A percentile compares a stretch with the other conserved stretches of the same genome.
Conservation (phyloP, 2,888 invertebrate species). For the Nematopogon swammerdamellus region DNA sequence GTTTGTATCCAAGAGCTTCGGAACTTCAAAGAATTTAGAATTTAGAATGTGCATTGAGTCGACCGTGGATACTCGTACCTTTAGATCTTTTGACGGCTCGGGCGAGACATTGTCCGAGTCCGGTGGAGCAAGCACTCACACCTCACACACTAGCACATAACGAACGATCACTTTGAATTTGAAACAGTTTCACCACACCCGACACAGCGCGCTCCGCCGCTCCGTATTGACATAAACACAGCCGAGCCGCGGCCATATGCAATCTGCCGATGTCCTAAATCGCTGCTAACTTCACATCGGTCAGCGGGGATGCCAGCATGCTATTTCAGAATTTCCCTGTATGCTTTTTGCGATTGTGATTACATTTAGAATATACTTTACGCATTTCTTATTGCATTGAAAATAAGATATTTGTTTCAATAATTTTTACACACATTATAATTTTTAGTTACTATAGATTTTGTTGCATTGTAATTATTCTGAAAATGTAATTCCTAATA, state of each 20-base stretch:
- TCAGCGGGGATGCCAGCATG: neutral
- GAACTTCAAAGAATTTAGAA: too few species aligned
- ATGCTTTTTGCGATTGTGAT: too few species aligned
- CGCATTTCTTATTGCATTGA: too few species aligned
- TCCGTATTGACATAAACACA: slow-evolving; percentile 57
- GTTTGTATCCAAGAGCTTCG: too few species aligned
- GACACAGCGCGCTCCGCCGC: slow-evolving; percentile 19
- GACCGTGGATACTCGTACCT: neutral
- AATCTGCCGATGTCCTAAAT: slow-evolving; percentile 17
- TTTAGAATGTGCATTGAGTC: too few species aligned
- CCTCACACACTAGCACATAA: neutral
- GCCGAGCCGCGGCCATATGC: slow-evolving; percentile 51
- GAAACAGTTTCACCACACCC: neutral
- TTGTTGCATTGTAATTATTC: too few species aligned
- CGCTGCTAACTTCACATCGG: slow-evolving; percentile 26
- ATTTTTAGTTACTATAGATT: too few species aligned
- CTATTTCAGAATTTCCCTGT: too few species aligned
- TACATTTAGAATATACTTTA: too few species aligned
- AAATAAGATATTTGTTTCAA: too few species aligned
- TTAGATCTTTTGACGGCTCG: neutral
- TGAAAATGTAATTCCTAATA: too few species aligned
- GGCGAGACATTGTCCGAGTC: neutral
- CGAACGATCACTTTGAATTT: neutral
- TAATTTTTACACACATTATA: too few species aligned
- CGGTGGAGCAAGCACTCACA: neutral